These are phyloP conservation scores for Pipistrellus pipistrellus DNA, from an alignment of 2,797 vertebrate species.

Conservation along the genomic window DNA sequence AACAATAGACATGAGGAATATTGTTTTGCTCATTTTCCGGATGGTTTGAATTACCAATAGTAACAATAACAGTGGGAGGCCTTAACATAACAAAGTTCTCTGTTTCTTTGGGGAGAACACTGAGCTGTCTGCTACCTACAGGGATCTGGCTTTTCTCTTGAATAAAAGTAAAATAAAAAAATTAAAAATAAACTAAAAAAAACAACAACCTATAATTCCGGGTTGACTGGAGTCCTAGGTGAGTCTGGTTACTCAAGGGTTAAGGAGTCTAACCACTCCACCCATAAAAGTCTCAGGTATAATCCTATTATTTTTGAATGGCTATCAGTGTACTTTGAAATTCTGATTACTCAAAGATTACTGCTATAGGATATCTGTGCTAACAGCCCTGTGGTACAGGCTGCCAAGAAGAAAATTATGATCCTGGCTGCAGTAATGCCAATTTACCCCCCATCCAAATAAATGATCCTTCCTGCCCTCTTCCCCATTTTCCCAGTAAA, in stretches of 20 bases:
- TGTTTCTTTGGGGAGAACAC: background rate
- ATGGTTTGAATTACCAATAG: background rate
- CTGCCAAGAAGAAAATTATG: constrained; percentile 35
- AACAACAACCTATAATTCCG: background rate
- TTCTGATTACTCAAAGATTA: background rate
- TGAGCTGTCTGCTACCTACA: background rate
- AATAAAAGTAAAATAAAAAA: background rate
- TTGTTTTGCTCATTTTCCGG: background rate
- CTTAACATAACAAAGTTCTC: background rate
- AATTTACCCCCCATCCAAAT: background rate
- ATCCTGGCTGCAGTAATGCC: background rate
- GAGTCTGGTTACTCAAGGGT: background rate
- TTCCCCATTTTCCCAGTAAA: background rate
- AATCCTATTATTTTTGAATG: constrained; percentile 28
- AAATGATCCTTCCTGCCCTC: background rate
- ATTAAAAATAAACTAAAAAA: background rate
- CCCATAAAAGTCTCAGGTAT: background rate
- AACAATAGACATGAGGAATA: background rate
- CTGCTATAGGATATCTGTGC: background rate
- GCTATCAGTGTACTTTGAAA: background rate
- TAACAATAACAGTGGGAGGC: background rate
- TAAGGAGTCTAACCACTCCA: background rate
- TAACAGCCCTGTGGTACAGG: background rate
- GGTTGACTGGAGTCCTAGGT: background rate
- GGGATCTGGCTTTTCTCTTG: constrained; percentile 13